Percentiles rank a stretch among this genome's conserved stretches.
Evolutionary conservation across 2,113 vertebrate species (phyloP).

Genomic region (Xiphophorus couchianus): DNA sequence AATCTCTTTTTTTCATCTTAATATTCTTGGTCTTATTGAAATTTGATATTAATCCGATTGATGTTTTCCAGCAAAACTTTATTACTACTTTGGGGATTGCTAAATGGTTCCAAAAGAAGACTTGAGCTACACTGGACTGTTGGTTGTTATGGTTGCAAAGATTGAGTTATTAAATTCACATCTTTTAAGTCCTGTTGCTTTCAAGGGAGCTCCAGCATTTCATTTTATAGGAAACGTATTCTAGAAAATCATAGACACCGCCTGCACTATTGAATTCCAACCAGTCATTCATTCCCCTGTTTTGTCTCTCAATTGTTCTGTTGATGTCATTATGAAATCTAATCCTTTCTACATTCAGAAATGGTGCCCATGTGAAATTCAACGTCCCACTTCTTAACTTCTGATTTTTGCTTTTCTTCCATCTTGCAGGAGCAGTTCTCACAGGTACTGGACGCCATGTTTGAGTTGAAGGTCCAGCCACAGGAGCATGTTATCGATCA

Average conservation of each 20-base stretch:
- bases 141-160: too few relatives aligned
- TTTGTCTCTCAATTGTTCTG: background rate
- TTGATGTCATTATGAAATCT: background rate
- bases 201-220: too few relatives aligned
- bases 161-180: too few relatives aligned
- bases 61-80: too few relatives aligned
- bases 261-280: background rate
- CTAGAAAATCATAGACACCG: too few relatives aligned
- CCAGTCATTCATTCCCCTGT: background rate
- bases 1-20: too few relatives aligned
- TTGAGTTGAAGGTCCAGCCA: constrained; percentile 90
- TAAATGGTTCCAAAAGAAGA: too few relatives aligned
- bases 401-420: constrained; percentile 4
- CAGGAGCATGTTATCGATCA: constrained; percentile 97
- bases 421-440: constrained; percentile 91
- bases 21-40: background rate
- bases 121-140: too few relatives aligned
- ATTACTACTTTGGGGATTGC: too few relatives aligned
- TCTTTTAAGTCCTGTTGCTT: too few relatives aligned
- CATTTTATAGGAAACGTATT: too few relatives aligned
- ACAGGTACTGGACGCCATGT: constrained; percentile 98
- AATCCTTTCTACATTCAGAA: background rate
- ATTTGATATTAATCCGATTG: background rate
- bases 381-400: background rate
- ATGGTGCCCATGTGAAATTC: background rate